A percentile compares a stretch with the other conserved stretches of the same genome.
Evolutionary conservation across 1,140 invertebrate species (phyloP).

Genomic region (roundworm (Caenorhabditis elegans)): WBcel235 BX284605.5:2720001-2720500

Average conservation of each 20-base stretch:
- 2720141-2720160: no score
- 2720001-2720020: no score
- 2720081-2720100: not conserved
- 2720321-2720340: not conserved
- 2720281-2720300: not conserved
- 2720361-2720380: not conserved
- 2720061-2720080: not conserved
- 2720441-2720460: conserved; percentile 32
- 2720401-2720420: not conserved
- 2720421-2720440: not conserved
- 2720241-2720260: not conserved
- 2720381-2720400: not conserved
- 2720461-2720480: not conserved
- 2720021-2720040: not conserved
- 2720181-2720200: not conserved
- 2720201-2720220: not conserved
- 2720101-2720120: not conserved
- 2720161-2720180: not conserved
- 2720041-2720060: not conserved
- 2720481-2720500: not conserved
- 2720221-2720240: not conserved
- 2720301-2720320: not conserved
- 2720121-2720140: no score
- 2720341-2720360: not conserved
- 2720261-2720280: not conserved